Evolutionary conservation across 2,888 invertebrate genomes (phyloP), one percentile per base, ranked within the genome.

Genomic region (Physocephala rufipes): DNA sequence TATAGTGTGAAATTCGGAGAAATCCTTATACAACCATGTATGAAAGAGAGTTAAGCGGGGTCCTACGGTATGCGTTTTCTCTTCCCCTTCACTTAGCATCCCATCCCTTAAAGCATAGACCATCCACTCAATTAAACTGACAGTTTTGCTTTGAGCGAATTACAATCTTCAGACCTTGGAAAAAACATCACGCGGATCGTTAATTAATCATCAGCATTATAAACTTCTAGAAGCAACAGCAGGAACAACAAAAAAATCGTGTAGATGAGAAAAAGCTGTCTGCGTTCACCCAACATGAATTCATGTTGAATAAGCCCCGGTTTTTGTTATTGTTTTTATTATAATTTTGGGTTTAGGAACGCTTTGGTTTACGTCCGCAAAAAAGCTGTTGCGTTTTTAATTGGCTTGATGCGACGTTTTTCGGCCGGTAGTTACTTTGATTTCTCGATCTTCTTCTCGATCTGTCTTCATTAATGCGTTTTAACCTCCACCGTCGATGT

Each of bases 371-470:
- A n/a, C n/a, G n/a, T n/a, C n/a, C n/a, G n/a, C n/a, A n/a, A n/a
- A n/a, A n/a, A n/a, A n/a, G 59, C 30, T 59, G 59, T 59, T 59
- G n/a, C n/a, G n/a, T 59, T 59, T 26, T 59, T 36, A 30, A n/a
- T 59, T 15, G 15, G n/a, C n/a, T 16, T 59, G 16, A 12, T 24
- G 15, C 24, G 24, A 26, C 28, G 26, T 55, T 2, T 13, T n/a
- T 24, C n/a, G 21, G 24, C 12, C 21, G 5, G 15, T 2, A 21
- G 24, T 1, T 55, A 4, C 9, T 55, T 2, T 4, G 26, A 15
- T 26, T 21, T 55, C 13, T 13, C 55, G 16, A 2, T 16, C 26
- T 7, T 36, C 36, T 4, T 36, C 36, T n/a, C n/a, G n/a, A n/a
- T n/a, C n/a, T n/a, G n/a, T n/a, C n/a, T n/a, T n/a, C n/a, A n/a